Conservation (phyloP, 2,888 invertebrate genomes). For the Rhimphoctona megacephalus region DNA sequence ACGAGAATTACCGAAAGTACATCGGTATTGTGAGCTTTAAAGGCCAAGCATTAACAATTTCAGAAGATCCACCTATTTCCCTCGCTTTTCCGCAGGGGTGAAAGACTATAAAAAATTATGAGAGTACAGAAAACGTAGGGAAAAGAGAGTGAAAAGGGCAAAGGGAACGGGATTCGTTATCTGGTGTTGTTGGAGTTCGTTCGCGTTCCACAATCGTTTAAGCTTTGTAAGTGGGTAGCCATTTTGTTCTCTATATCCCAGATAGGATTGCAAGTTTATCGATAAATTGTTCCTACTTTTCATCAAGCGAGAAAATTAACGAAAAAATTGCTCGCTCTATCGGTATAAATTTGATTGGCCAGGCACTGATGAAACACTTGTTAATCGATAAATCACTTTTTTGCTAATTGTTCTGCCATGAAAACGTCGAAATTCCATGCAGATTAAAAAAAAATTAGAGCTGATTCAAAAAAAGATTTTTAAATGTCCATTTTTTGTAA, state of each 20-base stretch:
- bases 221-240: slow-evolving; percentile 16
- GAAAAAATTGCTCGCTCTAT: slow-evolving; percentile 12
- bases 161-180: slow-evolving; percentile 1
- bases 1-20: slow-evolving; percentile 30
- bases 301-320: slow-evolving; percentile 1
- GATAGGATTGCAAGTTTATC: background rate
- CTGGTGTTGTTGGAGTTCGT: background rate
- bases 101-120: slow-evolving; percentile 38
- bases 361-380: background rate
- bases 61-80: slow-evolving; percentile 15
- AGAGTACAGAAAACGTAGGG: slow-evolving; percentile 1
- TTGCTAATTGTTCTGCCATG: background rate
- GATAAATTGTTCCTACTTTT: slow-evolving; percentile 4
- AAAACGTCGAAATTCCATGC: too few species aligned
- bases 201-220: slow-evolving; percentile 26
- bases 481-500: background rate
- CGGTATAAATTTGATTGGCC: background rate
- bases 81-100: background rate
- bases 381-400: background rate
- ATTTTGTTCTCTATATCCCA: background rate
- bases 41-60: slow-evolving; percentile 34
- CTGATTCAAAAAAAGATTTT: too few species aligned
- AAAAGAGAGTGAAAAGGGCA: background rate
- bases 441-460: too few species aligned
- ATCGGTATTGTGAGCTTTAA: slow-evolving; percentile 25